Base-by-base conservation (phyloP, 1,140 invertebrate genomes). In the Octopus sinensis region DNA sequence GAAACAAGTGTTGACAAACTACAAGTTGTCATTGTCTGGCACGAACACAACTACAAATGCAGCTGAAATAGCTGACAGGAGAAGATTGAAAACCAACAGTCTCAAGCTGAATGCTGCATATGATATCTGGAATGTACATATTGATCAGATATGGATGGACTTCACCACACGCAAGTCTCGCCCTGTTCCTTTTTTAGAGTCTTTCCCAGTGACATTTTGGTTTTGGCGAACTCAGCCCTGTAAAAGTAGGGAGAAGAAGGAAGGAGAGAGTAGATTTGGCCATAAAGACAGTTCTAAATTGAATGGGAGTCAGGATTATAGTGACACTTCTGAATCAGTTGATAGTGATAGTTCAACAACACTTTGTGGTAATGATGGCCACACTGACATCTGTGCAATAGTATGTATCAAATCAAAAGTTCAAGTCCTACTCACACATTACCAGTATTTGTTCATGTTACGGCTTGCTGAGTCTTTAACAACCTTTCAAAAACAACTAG, bases 141-240 rank as follows among this genome's bases (percentile, higher is more conserved):
- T 96, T 30, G 96, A 98, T 89, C 96, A 97, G 0, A 92, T 97
- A 56, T 98, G 96, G 96, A 94, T 95, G 6, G 96, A 98, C 90
- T 98, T 98, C 90, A 93, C 93, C 82, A 93, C 94, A 30, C 85
- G 83, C 51, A 83, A 85, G 51, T 84, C 84, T 17, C 93, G 94
- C 85, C 94, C 96, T 0, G 93, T 96, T 56, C 95, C 96, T 4
- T 95, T 98, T 89, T 91, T 98, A 7, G 96, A 98, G 89, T 95
- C 96, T 4, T 94, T 97, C 85, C 96, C 96, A 0, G 88, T 98
- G 12, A 96, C 95, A 0, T 85, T 96, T 51, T 97, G 96, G 96
- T 83, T 93, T 86, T 82, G 82, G 51, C 54, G 79, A 30, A 80
- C 82, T 4, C 68, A 79, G 77, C 6, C n/a, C 0, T 43, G 30